Conservation (phyloP, 2,797 vertebrate genomes). For the Semaprochilodus insignis region DNA sequence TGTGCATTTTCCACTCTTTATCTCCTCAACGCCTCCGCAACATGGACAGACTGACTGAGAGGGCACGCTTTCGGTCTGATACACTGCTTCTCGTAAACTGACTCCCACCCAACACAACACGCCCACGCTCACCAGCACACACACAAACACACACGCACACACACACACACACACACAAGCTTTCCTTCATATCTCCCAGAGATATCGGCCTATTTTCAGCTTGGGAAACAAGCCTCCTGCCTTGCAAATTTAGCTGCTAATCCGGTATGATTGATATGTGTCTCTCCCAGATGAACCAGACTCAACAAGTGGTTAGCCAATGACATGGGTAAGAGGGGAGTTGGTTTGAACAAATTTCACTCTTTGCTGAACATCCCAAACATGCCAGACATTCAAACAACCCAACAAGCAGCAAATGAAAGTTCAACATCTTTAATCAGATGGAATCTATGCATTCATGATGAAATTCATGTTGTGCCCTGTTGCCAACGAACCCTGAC, state of each 20-base stretch:
- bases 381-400: no score
- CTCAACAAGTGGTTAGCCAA: background rate
- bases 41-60: slow-evolving; percentile 50
- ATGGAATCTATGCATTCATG: no score
- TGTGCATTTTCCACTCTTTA: slow-evolving; percentile 77
- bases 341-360: background rate
- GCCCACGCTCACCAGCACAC: slow-evolving; percentile 27
- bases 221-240: slow-evolving; percentile 30
- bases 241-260: slow-evolving; percentile 36
- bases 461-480: no score
- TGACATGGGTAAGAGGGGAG: background rate
- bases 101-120: slow-evolving; percentile 56
- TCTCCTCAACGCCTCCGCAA: slow-evolving; percentile 74
- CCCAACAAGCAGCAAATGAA: no score
- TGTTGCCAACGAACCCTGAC: no score
- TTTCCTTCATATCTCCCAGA: slow-evolving; percentile 19
- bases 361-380: no score
- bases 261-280: background rate
- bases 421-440: no score
- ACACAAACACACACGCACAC: slow-evolving; percentile 2
- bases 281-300: slow-evolving; percentile 5
- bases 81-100: slow-evolving; percentile 63
- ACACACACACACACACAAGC: slow-evolving; percentile 13
- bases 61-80: slow-evolving; percentile 60
- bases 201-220: slow-evolving; percentile 60